Percentiles rank a stretch among this genome's conserved stretches.
These are phyloP conservation scores for Hemithea aestivaria DNA, from an alignment of 2,888 invertebrate species.

Conservation along the genomic window DNA sequence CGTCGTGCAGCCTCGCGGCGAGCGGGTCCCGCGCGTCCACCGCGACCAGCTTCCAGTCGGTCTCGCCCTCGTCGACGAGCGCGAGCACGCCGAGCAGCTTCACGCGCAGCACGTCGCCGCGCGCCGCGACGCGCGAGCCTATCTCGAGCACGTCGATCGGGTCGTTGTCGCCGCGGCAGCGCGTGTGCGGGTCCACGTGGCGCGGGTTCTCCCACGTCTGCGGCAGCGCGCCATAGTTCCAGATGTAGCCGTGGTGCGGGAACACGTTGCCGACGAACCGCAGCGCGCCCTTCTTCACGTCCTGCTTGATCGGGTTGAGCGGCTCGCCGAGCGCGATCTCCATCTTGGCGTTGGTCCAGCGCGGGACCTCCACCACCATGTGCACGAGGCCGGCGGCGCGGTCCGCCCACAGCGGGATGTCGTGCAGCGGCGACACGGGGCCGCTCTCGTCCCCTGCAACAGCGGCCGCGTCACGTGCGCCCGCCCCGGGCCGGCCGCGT, in stretches of 20 bases:
- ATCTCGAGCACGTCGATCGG: slow-evolving; percentile 99
- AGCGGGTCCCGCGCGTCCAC: slow-evolving; percentile 96
- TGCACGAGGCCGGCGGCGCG: slow-evolving; percentile 87
- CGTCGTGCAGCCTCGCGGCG: slow-evolving; percentile 90
- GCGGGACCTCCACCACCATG: slow-evolving; percentile 99
- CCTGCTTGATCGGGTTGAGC: slow-evolving; percentile 98
- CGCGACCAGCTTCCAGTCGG: slow-evolving; percentile 98
- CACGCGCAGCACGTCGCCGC: slow-evolving; percentile 58
- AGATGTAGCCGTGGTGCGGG: slow-evolving; percentile 99
- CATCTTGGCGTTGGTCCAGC: slow-evolving; percentile 99
- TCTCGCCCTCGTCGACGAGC: slow-evolving; percentile 94
- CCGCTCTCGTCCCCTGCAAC: slow-evolving; percentile 85
- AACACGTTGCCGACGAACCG: slow-evolving; percentile 98
- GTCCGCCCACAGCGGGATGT: slow-evolving; percentile 95
- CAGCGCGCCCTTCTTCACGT: slow-evolving; percentile 97
- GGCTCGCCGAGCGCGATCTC: slow-evolving; percentile 94
- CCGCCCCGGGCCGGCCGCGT: too few relatives aligned
- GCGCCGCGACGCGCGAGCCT: slow-evolving; percentile 78
- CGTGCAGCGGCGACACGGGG: slow-evolving; percentile 97
- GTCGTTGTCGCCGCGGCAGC: slow-evolving; percentile 98
- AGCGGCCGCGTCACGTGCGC: background rate
- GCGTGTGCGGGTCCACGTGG: slow-evolving; percentile 92
- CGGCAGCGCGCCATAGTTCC: slow-evolving; percentile 99
- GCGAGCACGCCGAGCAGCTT: slow-evolving; percentile 91
- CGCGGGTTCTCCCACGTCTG: slow-evolving; percentile 99